Evolutionary conservation across 1,140 invertebrate species (phyloP).

Genomic region (Bombus waltoni): DNA sequence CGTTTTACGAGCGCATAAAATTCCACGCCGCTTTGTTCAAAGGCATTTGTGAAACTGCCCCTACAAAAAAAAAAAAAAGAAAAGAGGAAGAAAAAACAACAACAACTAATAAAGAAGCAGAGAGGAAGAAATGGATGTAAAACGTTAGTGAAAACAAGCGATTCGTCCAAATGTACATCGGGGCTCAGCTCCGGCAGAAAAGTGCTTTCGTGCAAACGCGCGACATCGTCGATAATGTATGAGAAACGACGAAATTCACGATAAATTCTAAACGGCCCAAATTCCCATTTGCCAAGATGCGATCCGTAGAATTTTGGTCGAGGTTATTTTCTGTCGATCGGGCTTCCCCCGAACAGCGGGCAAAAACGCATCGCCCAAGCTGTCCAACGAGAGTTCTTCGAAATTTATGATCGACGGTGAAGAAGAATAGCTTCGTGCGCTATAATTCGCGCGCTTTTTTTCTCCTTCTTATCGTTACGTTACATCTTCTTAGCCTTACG

Average conservation of each 20-base stretch:
- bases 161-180: not conserved
- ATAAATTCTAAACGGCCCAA: conserved; percentile 12
- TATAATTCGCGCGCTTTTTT: too few species aligned
- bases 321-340: not conserved
- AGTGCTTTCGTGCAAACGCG: not conserved
- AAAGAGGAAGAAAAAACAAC: too few species aligned
- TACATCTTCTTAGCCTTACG: not conserved
- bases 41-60: not conserved
- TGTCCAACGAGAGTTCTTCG: not conserved
- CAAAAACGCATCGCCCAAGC: not conserved
- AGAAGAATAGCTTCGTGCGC: not conserved
- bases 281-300: conserved; percentile 23
- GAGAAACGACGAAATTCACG: not conserved
- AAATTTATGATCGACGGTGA: not conserved
- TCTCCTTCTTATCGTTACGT: not conserved
- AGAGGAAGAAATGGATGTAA: not conserved
- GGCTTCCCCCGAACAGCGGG: not conserved
- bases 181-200: not conserved
- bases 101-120: too few species aligned
- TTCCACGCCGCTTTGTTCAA: not conserved
- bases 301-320: conserved; percentile 12
- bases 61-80: too few species aligned
- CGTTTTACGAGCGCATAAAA: not conserved
- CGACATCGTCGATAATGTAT: not conserved
- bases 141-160: not conserved